Evolutionary conservation across 2,888 invertebrate species (phyloP), one percentile per base, ranked within the genome.

Genomic region (Microctonus hyperodae): DNA sequence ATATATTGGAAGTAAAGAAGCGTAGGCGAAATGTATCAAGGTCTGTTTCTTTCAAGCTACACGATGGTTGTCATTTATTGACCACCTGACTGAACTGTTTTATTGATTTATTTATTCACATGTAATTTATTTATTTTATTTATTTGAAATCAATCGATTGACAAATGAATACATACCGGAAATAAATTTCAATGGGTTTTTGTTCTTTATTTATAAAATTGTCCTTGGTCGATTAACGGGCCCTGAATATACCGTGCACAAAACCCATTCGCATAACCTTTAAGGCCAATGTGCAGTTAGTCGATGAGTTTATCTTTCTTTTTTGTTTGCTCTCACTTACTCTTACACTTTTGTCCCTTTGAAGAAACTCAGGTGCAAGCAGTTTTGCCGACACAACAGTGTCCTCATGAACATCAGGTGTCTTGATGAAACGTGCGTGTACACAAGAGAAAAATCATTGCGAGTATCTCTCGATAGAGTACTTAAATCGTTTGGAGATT

Each of bases 211-310:
- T n/a, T 16, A 22, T 16, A 53, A 23, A 16, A 55, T 22, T 53
- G 60, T 65, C 44, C 60, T 65, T 65, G 65, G 40, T 53, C 55
- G 65, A 65, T 65, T 65, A 65, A 65, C 65, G 65, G 65, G 60
- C 44, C 23, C 20, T 50, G 35, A 59, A 58, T 64, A 58, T 64
- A 64, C 64, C 64, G 58, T 58, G 64, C 35, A 58, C 44, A 44
- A 44, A 31, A 25, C 9, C 55, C 10, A 59, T 65, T 65, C 48
- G 50, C 60, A 40, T n/a, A 55, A 65, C 60, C 44, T 65, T 60
- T 31, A 59, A 60, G 65, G 65, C 65, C 60, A 60, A 60, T 60
- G 40, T 60, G 55, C 65, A 65, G 65, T 65, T 65, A 65, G 35
- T 40, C 40, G 53, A 65, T 65, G 65, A 65, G 44, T 55, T n/a